phyloP scores from a whole-genome alignment of 1,140 invertebrate species.

The Camponotus pennsylvanicus region DNA sequence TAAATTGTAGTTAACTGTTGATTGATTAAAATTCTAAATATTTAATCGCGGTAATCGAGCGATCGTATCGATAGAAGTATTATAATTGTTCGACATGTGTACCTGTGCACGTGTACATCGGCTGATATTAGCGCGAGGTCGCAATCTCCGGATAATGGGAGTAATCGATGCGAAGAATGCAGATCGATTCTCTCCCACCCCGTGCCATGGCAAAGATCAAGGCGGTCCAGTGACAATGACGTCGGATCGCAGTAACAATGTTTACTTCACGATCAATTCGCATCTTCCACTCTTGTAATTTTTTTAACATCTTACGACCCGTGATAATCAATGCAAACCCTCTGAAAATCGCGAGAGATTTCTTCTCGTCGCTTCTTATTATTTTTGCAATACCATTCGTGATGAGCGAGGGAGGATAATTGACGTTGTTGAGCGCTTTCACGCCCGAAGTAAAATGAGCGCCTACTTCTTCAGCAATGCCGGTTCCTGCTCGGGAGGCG shows the following conservation, averaged over 20 bases:
- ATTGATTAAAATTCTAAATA: constrained; percentile 44
- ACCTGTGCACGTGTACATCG: constrained; percentile 57
- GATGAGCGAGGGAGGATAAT: constrained; percentile 30
- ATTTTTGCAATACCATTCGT: background rate
- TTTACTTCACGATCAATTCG: background rate
- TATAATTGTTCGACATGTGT: constrained; percentile 62
- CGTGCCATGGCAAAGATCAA: constrained; percentile 76
- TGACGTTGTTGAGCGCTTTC: constrained; percentile 53
- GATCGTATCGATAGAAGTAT: constrained; percentile 54
- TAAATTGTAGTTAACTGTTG: constrained; percentile 22
- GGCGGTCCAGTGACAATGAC: constrained; percentile 64
- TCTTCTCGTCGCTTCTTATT: constrained; percentile 17
- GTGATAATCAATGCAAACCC: background rate
- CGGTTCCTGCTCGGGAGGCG: constrained; percentile 17
- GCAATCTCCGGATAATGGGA: constrained; percentile 73
- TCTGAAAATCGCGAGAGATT: constrained; percentile 16
- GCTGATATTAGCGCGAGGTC: constrained; percentile 69
- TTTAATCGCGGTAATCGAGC: background rate
- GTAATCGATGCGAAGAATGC: constrained; percentile 77
- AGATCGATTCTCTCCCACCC: constrained; percentile 61
- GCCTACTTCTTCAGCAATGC: constrained; percentile 39
- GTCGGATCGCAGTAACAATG: constrained; percentile 23
- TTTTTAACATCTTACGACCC: constrained; percentile 1
- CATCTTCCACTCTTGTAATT: background rate
- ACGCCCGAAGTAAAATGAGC: constrained; percentile 19